Base-by-base conservation (phyloP, 2,113 vertebrate species). In the Gymnogyps californianus region DNA sequence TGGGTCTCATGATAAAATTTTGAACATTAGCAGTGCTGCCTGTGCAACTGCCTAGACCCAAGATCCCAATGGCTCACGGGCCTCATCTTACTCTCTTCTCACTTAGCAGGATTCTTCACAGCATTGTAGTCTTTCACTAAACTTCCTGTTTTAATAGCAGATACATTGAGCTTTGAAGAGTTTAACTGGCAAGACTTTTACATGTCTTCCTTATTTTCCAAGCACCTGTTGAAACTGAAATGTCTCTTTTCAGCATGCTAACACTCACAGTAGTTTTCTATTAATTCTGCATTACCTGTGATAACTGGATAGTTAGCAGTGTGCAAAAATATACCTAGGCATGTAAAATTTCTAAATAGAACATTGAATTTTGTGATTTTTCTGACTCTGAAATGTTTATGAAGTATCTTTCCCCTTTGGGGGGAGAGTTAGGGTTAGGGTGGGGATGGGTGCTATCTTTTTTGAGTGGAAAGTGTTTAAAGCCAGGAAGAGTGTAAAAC, bases 61-160 rank as follows among this genome's bases (percentile, higher is more conserved):
- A 36, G 36, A 26, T 59, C 16, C 11, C 15, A 4, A 0, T 16
- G 14, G 55, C 58, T 79, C 16, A 19, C 0, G 0, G 57, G 38
- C 54, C 44, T 61, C n/a, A 8, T 47, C 17, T 10, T 46, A 15
- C 4, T 62, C 12, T 36, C 36, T 55, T 42, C 40, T 69, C 25
- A 16, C 31, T 76, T 28, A 59, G 32, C 26, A 67, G 25, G 9
- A 20, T 55, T 79, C 38, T 85, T 84, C 52, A 32, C 17, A 77
- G 54, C 21, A 6, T 24, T 77, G 19, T 34, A 15, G 20, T 51
- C 38, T 78, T 47, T 13, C 6, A 19, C 59, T 38, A 7, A 55
- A 38, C 42, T 87, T 51, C 7, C 25, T 64, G 5, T 42, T 94
- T 72, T 38, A 70, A 34, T 46, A 71, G 51, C n/a, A 67, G 20